These are phyloP conservation scores for Drosophila peninsularis DNA, from an alignment of 2,888 invertebrate genomes.

Conservation along the genomic window DNA sequence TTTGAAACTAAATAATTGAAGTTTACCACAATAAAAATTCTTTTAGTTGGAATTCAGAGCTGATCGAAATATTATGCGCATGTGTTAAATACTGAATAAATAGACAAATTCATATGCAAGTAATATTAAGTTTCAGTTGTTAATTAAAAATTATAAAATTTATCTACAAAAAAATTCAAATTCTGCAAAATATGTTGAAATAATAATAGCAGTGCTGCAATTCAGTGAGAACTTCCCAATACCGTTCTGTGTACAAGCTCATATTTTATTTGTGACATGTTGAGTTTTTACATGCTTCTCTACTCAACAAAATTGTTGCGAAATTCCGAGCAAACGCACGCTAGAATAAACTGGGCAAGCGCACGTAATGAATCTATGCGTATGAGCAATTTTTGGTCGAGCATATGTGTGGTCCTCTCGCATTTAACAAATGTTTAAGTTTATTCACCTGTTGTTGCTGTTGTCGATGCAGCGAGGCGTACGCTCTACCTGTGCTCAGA, in stretches of 20 bases:
- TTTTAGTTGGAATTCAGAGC: too few species aligned
- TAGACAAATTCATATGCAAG: too few species aligned
- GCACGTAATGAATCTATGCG: conserved; percentile 14
- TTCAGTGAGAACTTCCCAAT: neutral
- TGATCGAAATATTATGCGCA: too few species aligned
- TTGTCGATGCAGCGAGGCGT: conserved; percentile 41
- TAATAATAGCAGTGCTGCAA: too few species aligned
- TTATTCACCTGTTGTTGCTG: conserved; percentile 13
- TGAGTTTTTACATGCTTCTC: neutral
- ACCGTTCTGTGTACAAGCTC: neutral
- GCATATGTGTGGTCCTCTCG: neutral
- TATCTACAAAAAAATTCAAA: too few species aligned
- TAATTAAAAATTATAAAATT: too few species aligned
- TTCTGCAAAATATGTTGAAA: too few species aligned
- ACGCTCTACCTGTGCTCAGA: conserved; percentile 33
- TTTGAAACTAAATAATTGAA: too few species aligned
- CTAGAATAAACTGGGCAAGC: conserved; percentile 4
- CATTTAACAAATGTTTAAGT: conserved; percentile 34
- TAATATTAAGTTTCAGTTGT: too few species aligned
- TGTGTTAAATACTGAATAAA: too few species aligned
- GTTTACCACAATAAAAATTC: too few species aligned
- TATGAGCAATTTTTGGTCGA: conserved; percentile 20
- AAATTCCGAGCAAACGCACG: neutral
- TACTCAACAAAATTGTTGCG: neutral
- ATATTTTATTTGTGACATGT: neutral